A percentile compares a stretch with the other conserved stretches of the same genome.
Evolutionary conservation across 2,888 invertebrate species (phyloP).

Genomic region (Macrophya alboannulata): DNA sequence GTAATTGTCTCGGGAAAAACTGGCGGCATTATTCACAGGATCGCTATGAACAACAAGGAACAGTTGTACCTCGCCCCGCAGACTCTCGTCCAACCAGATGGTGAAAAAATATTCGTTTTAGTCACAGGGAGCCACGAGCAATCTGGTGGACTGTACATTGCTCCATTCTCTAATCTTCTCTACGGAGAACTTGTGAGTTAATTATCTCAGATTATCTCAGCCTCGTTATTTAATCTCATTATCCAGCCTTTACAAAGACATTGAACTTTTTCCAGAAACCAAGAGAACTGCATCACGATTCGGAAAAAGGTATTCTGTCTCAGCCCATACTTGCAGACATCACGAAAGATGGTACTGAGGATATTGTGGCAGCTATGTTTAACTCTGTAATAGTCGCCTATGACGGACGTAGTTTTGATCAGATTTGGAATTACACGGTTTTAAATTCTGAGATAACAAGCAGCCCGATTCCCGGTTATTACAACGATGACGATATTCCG

Average conservation of each 20-base stretch:
- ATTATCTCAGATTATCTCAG: background rate
- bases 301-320: conserved; percentile 85
- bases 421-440: conserved; percentile 89
- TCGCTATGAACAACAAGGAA: conserved; percentile 84
- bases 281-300: conserved; percentile 82
- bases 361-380: conserved; percentile 88
- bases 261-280: conserved; percentile 78
- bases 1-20: conserved; percentile 87
- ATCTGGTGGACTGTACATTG: conserved; percentile 86
- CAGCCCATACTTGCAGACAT: conserved; percentile 87
- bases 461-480: conserved; percentile 90
- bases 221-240: background rate
- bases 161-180: conserved; percentile 82
- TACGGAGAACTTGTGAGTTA: conserved; percentile 80
- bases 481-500: conserved; percentile 88
- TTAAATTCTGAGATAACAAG: conserved; percentile 87
- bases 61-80: conserved; percentile 90
- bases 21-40: conserved; percentile 84
- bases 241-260: background rate
- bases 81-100: conserved; percentile 83
- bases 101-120: conserved; percentile 85
- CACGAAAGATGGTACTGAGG: conserved; percentile 86
- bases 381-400: conserved; percentile 88
- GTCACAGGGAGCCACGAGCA: conserved; percentile 89
- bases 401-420: conserved; percentile 85